phyloP scores from a whole-genome alignment of 2,113 vertebrate genomes.

The Caranx ignobilis region DNA sequence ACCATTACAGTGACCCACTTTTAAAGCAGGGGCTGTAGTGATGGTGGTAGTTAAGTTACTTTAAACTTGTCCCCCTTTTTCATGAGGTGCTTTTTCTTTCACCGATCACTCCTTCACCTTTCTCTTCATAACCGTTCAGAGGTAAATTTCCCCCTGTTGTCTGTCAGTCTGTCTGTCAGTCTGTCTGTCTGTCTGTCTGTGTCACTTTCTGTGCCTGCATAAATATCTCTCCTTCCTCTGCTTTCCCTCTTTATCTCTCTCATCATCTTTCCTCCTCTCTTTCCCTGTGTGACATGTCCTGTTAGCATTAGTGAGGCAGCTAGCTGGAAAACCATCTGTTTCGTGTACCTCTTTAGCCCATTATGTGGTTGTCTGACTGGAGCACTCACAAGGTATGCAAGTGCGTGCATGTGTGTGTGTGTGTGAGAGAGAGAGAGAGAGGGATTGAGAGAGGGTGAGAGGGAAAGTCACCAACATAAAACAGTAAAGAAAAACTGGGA shows the following conservation, averaged over 20 bases:
- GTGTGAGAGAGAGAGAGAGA: background rate
- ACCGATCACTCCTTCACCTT: background rate
- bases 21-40: background rate
- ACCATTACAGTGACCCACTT: background rate
- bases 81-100: background rate
- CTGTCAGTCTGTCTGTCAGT: conserved; percentile 16
- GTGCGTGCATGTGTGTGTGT: conserved; percentile 15
- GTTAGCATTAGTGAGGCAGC: conserved; percentile 71
- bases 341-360: conserved; percentile 69
- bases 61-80: background rate
- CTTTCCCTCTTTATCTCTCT: conserved; percentile 48
- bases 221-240: conserved; percentile 20
- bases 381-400: conserved; percentile 38
- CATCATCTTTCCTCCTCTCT: conserved; percentile 20
- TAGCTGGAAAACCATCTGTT: conserved; percentile 74
- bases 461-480: conserved; percentile 26
- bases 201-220: conserved; percentile 16
- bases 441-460: background rate
- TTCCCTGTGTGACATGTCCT: conserved; percentile 61
- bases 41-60: background rate
- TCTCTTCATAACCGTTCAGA: conserved; percentile 17
- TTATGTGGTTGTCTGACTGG: conserved; percentile 69
- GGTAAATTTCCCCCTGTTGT: background rate
- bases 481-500: conserved; percentile 15
- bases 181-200: conserved; percentile 14